These are phyloP conservation scores for Tolypeutes matacus DNA, from an alignment of 2,797 vertebrate species.

Conservation along the genomic window DNA sequence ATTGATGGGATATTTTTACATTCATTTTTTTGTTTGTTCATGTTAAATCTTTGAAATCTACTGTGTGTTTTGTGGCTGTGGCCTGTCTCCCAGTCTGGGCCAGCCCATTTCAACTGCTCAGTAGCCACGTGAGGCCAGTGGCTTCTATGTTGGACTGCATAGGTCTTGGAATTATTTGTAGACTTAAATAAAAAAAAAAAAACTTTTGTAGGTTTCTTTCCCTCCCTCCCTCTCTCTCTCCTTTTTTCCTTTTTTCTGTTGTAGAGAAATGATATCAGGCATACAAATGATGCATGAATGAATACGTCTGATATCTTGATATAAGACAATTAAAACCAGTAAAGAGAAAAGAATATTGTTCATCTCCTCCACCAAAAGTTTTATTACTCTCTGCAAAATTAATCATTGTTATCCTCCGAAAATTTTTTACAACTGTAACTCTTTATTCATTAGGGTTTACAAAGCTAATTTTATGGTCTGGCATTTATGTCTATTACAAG, in stretches of 20 bases:
- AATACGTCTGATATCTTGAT: neutral
- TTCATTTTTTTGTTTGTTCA: neutral
- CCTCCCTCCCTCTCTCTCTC: no score
- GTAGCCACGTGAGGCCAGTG: rapidly evolving
- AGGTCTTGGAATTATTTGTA: rapidly evolving
- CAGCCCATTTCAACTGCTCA: rapidly evolving
- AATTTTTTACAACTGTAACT: neutral
- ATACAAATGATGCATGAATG: rapidly evolving
- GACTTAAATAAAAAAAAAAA: neutral
- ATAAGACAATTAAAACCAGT: neutral
- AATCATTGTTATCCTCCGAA: rapidly evolving
- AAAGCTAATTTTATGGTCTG: neutral
- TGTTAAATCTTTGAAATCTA: neutral
- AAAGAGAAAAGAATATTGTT: neutral
- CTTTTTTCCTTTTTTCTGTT: no score
- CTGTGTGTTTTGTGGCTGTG: neutral
- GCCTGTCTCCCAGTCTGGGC: rapidly evolving
- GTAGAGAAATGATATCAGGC: no score
- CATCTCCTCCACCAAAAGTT: rapidly evolving
- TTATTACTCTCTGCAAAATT: no score
- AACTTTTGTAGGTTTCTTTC: neutral
- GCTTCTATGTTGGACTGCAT: rapidly evolving
- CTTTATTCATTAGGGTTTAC: neutral
- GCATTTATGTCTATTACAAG: neutral
- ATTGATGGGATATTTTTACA: rapidly evolving